phyloP scores from a whole-genome alignment of 2,797 vertebrate genomes.

The Lepidocolaptes lacrymiger region DNA sequence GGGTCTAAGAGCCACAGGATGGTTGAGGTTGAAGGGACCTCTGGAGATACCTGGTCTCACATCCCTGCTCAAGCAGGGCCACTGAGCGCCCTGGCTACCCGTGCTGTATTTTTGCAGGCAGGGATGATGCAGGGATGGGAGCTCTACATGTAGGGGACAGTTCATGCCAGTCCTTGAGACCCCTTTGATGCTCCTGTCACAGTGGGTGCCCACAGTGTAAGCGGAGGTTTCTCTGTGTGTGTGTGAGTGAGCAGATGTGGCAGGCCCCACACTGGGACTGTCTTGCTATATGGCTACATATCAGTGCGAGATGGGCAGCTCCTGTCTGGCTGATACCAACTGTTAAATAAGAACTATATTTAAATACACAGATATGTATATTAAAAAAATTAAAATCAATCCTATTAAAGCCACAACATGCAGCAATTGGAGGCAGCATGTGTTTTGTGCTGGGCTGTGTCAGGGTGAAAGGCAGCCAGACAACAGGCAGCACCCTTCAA shows the following conservation, averaged over 20 bases:
- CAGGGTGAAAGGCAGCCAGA: background rate
- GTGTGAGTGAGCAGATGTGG: fast-evolving
- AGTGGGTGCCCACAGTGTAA: fast-evolving
- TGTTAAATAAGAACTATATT: conserved; percentile 60
- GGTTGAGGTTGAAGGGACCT: background rate
- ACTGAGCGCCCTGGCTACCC: fast-evolving
- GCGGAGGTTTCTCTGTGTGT: background rate
- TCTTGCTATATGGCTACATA: background rate
- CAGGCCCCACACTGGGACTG: fast-evolving
- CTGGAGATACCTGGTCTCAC: background rate
- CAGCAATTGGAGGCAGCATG: background rate
- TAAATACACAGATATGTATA: conserved; percentile 35
- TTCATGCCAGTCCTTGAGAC: background rate
- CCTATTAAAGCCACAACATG: background rate
- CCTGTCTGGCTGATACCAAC: conserved; percentile 22
- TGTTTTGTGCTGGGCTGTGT: background rate
- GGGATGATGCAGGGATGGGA: background rate
- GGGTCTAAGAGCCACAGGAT: background rate
- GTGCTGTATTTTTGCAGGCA: background rate
- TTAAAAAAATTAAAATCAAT: background rate
- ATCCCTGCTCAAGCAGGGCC: background rate
- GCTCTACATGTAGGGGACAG: fast-evolving
- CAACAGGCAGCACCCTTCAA: background rate
- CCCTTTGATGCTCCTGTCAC: background rate
- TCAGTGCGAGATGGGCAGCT: background rate